Evolutionary conservation across 2,797 vertebrate species (phyloP), one percentile per base, ranked within the genome.

Genomic region (Malurus splendens): DNA sequence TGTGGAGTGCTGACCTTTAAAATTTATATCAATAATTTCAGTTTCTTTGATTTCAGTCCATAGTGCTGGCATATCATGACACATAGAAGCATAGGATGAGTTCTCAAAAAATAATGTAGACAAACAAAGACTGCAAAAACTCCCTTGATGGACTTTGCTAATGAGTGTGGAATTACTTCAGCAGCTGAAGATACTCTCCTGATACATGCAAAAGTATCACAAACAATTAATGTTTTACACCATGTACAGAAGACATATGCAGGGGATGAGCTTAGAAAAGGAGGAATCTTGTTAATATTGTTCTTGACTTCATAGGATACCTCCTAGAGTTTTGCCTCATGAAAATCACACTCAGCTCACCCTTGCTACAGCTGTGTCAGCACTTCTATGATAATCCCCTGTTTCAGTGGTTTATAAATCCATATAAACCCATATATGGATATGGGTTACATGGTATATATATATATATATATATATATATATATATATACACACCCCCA

Each of bases 341-440:
- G 14, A 33, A 32, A 28, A 28, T 56, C 2, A 4, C 3, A 7
- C 6, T 56, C 2, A 0, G 6, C 51, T 20, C n/a, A 45, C 11
- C 16, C 22, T 61, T 36, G 38, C 9, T 67, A 20, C 28, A 50
- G 25, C 38, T 73, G 30, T 41, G 38, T 11, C 55, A 67, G 22
- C 25, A 41, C 2, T 45, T 62, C 41, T 57, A 1, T 44, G 38
- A 62, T 10, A 6, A 89, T 39, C 4, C 3, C 9, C 7, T 75
- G 2, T 60, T 90, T 54, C 45, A 51, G 30, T 39, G n/a, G 32
- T 55, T 82, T 86, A 59, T 80, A 90, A 90, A 79, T 60, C 24
- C 33, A 33, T 33, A 33, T 33, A 33, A 33, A 33, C 33, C 33
- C 33, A 33, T 33, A 33, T 33, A 33, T 33, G 33, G 33, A 33